Percentiles rank a stretch among this genome's conserved stretches.
Conservation (phyloP, 1,140 invertebrate species). For the Aporrectodea caliginosa region DNA sequence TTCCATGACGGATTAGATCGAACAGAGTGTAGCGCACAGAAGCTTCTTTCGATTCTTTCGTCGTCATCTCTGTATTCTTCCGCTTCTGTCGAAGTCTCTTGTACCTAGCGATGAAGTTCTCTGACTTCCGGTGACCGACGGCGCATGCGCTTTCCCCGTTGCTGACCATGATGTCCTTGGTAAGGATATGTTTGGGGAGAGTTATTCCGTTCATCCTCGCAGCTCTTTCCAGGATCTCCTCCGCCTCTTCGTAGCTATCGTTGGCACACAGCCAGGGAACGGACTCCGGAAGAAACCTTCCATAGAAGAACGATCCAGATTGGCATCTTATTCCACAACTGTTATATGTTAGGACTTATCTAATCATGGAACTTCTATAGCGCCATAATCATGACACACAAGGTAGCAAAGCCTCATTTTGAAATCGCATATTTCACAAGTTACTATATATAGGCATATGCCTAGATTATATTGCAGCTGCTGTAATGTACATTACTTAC, state of each 20-base stretch:
- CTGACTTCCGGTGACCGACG: background rate
- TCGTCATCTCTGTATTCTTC: too few relatives aligned
- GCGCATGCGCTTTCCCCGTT: background rate
- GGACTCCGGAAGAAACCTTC: conserved; percentile 32
- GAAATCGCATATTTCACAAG: too few relatives aligned
- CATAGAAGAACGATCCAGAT: too few relatives aligned
- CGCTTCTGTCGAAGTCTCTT: background rate
- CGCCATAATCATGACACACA: too few relatives aligned
- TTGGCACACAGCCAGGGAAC: conserved; percentile 31
- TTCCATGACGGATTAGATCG: conserved; percentile 64
- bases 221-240: conserved; percentile 23
- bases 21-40: background rate
- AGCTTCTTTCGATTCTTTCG: too few relatives aligned
- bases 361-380: too few relatives aligned
- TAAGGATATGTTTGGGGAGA: background rate
- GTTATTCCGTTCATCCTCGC: conserved; percentile 29
- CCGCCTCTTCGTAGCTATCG: conserved; percentile 29
- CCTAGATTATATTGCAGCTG: too few relatives aligned
- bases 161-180: background rate
- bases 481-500: too few relatives aligned
- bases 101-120: background rate
- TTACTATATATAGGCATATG: too few relatives aligned
- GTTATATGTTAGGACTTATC: too few relatives aligned
- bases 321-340: too few relatives aligned
- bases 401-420: too few relatives aligned